Evolutionary conservation across 92 coral and sea anemone genomes (phyloP).

Genomic region (Blastomussa wellsi): DNA sequence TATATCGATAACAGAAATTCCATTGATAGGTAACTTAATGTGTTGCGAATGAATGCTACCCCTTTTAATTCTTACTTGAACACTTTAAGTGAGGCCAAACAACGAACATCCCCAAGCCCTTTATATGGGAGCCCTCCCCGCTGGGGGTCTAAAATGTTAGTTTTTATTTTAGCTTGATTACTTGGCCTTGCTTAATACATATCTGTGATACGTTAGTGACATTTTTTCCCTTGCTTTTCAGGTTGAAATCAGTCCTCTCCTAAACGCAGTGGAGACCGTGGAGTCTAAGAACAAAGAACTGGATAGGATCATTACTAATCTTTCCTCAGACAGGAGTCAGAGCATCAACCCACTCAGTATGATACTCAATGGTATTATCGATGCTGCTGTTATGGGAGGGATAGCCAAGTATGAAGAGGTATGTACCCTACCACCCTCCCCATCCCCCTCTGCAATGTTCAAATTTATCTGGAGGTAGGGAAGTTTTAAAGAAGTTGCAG

Average conservation of each 20-base stretch:
- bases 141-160: no score
- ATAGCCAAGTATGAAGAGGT: slow-evolving; percentile 87
- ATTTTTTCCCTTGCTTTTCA: slow-evolving; percentile 13
- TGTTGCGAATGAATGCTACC: no score
- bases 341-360: slow-evolving; percentile 92
- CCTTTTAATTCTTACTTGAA: no score
- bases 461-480: slow-evolving; percentile 65
- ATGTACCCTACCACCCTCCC: slow-evolving; percentile 4
- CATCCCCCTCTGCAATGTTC: slow-evolving; percentile 10
- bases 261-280: slow-evolving; percentile 95
- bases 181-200: no score
- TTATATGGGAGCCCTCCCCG: no score
- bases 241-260: slow-evolving; percentile 91
- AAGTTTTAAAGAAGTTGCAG: slow-evolving; percentile 40
- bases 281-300: slow-evolving; percentile 87
- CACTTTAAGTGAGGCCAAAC: no score
- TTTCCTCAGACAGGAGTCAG: slow-evolving; percentile 61
- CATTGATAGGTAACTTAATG: no score
- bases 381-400: slow-evolving; percentile 99
- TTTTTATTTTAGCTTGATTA: no score
- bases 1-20: no score
- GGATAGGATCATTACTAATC: slow-evolving; percentile 67
- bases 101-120: no score
- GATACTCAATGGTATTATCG: slow-evolving; percentile 94
- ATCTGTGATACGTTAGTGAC: background rate